Evolutionary conservation across 2,888 invertebrate species (phyloP).

Genomic region (Lepidochrysops patricia): DNA sequence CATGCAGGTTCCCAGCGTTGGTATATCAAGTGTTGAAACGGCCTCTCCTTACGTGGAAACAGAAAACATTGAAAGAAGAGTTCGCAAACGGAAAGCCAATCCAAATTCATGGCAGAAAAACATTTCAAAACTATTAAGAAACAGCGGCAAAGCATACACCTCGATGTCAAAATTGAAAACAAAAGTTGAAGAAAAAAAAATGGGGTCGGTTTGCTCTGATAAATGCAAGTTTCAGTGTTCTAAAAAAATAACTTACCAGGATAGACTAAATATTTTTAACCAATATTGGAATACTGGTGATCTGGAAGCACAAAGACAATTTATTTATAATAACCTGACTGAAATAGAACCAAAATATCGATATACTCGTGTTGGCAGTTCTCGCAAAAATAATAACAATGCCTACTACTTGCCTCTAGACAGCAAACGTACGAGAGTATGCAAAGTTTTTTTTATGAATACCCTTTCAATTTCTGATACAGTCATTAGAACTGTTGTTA

Average conservation of each 20-base stretch:
- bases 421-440: conserved; percentile 6
- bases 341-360: too few species aligned
- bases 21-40: conserved; percentile 10
- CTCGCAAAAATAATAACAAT: too few species aligned
- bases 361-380: too few species aligned
- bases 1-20: conserved; percentile 9
- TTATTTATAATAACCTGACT: too few species aligned
- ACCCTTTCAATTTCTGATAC: conserved; percentile 19
- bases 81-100: conserved; percentile 20
- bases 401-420: neutral
- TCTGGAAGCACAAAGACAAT: too few species aligned
- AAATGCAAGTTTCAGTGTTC: conserved; percentile 12
- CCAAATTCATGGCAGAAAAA: conserved; percentile 19
- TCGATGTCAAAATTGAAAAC: conserved; percentile 21
- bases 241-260: conserved; percentile 8
- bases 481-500: conserved; percentile 23
- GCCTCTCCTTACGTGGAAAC: conserved; percentile 13
- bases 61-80: conserved; percentile 9
- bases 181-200: conserved; percentile 21
- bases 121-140: conserved; percentile 22
- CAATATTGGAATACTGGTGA: conserved; percentile 3
- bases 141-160: conserved; percentile 23
- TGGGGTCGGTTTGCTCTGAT: conserved; percentile 19
- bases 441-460: conserved; percentile 14
- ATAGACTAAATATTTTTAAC: conserved; percentile 10